Conservation (phyloP, 2,797 vertebrate genomes). For the Enteromius trimaculatus region DNA sequence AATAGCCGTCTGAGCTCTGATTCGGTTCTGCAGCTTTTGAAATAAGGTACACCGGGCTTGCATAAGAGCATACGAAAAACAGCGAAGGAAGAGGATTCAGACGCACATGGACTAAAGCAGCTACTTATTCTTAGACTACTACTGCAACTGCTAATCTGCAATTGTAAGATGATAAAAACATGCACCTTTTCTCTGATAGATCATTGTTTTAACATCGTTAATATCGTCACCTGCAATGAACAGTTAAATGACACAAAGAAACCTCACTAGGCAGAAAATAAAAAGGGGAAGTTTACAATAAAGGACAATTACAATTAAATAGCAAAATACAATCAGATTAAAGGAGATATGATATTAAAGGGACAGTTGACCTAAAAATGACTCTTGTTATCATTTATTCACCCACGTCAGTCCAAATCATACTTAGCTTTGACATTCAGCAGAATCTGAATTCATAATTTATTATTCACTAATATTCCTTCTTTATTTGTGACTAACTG, state of each 20-base stretch:
- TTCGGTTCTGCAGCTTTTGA: slow-evolving; percentile 28
- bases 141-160: slow-evolving; percentile 38
- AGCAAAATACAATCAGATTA: neutral
- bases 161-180: slow-evolving; percentile 63
- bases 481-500: neutral
- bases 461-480: neutral
- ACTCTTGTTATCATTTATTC: neutral
- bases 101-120: slow-evolving; percentile 35
- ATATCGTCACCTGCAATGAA: slow-evolving; percentile 74
- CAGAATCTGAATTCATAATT: neutral
- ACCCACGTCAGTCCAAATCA: neutral
- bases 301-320: slow-evolving; percentile 43
- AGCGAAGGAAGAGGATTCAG: slow-evolving; percentile 34
- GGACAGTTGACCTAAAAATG: slow-evolving; percentile 10
- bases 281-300: slow-evolving; percentile 47
- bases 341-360: slow-evolving; percentile 30
- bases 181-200: slow-evolving; percentile 77
- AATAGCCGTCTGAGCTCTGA: neutral
- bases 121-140: slow-evolving; percentile 46
- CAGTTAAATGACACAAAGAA: slow-evolving; percentile 65
- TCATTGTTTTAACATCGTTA: slow-evolving; percentile 73
- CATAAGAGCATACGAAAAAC: slow-evolving; percentile 44
- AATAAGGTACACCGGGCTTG: neutral
- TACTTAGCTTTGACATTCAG: neutral
- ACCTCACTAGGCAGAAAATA: slow-evolving; percentile 58